These are phyloP conservation scores for Volucella zonaria DNA, from an alignment of 2,888 invertebrate species.

Conservation along the genomic window DNA sequence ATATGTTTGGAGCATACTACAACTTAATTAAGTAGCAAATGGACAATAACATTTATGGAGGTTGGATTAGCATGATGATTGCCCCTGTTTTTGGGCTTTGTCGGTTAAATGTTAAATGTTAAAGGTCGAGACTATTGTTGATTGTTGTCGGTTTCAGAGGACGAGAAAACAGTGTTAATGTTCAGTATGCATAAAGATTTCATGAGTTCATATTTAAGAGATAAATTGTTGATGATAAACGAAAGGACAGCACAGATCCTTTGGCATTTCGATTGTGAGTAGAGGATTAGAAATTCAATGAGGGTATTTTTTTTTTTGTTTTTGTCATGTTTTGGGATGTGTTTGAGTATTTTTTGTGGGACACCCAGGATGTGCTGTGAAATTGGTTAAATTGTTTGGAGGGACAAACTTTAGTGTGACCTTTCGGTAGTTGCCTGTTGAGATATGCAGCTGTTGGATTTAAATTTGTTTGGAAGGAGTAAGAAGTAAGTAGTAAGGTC, in stretches of 20 bases:
- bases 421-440: too few relatives aligned
- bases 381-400: too few relatives aligned
- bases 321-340: too few relatives aligned
- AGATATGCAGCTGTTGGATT: too few relatives aligned
- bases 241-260: neutral
- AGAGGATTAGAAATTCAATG: constrained; percentile 9
- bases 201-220: constrained; percentile 9
- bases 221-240: constrained; percentile 11
- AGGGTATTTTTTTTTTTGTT: too few relatives aligned
- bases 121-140: constrained; percentile 7
- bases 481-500: too few relatives aligned
- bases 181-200: neutral
- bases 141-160: neutral
- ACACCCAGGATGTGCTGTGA: too few relatives aligned
- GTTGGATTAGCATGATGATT: constrained; percentile 44
- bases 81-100: constrained; percentile 9
- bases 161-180: neutral
- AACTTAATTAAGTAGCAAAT: constrained; percentile 56
- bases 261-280: constrained; percentile 7
- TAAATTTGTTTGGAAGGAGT: too few relatives aligned
- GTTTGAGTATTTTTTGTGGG: too few relatives aligned
- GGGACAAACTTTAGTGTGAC: too few relatives aligned
- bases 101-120: constrained; percentile 16
- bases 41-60: constrained; percentile 37
- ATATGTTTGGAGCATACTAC: constrained; percentile 9